phyloP scores from a whole-genome alignment of 2,888 invertebrate species.

The Nomada ferruginata region DNA sequence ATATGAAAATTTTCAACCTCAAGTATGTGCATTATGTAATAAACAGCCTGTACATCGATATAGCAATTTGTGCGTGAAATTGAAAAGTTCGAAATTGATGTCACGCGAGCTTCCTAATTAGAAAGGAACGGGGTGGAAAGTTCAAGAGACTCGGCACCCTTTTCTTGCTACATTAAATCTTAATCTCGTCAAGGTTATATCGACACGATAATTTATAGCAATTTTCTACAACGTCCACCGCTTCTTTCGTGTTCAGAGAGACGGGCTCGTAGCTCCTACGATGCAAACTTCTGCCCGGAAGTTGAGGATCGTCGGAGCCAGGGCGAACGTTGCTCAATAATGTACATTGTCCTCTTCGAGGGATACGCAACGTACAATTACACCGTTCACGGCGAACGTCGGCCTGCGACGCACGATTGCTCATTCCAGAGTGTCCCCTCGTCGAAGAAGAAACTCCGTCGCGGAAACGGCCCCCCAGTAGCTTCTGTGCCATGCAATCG shows the following conservation, averaged over 20 bases:
- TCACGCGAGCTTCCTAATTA: neutral
- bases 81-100: neutral
- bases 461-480: neutral
- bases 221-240: slow-evolving; percentile 59
- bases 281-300: slow-evolving; percentile 16
- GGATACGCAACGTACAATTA: slow-evolving; percentile 8
- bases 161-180: slow-evolving; percentile 30
- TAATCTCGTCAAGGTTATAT: slow-evolving; percentile 34
- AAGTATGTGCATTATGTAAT: neutral
- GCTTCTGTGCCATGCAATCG: neutral
- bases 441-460: neutral
- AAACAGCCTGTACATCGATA: too few relatives aligned
- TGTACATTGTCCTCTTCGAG: slow-evolving; percentile 33
- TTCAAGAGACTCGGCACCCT: slow-evolving; percentile 17
- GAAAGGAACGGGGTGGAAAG: slow-evolving; percentile 28
- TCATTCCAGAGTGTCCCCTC: slow-evolving; percentile 17
- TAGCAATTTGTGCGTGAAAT: neutral
- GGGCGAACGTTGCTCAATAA: slow-evolving; percentile 41
- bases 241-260: slow-evolving; percentile 31
- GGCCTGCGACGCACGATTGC: neutral
- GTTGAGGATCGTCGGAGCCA: slow-evolving; percentile 14
- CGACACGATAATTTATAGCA: slow-evolving; percentile 53
- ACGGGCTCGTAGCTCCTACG: slow-evolving; percentile 1
- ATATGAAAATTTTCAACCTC: neutral
- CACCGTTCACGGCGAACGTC: slow-evolving; percentile 13